Conservation (phyloP, 2,888 invertebrate genomes). For the Nowickia ferox region DNA sequence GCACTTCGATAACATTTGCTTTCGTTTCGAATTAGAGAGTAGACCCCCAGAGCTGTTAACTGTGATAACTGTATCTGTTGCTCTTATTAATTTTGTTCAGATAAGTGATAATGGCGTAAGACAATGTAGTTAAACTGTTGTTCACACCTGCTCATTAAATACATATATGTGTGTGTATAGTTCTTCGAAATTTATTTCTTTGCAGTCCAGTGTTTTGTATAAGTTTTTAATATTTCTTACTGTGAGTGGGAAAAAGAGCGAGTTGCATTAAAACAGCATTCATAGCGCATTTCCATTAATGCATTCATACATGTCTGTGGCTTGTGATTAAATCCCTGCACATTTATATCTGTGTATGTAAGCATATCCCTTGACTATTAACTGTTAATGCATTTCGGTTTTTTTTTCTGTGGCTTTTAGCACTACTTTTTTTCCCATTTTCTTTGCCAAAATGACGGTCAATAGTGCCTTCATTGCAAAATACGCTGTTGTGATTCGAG, state of each 20-base stretch:
- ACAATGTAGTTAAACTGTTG: not conserved
- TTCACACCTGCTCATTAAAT: not conserved
- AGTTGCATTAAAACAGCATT: not conserved
- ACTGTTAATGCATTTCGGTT: slow-evolving; percentile 45
- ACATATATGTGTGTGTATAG: not conserved
- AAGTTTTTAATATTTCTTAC: not conserved
- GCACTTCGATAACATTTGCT: too few species aligned
- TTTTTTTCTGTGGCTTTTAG: not conserved
- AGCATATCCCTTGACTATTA: slow-evolving; percentile 3
- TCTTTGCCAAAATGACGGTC: slow-evolving; percentile 32
- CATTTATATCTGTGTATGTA: not conserved
- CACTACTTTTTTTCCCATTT: not conserved
- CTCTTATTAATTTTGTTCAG: too few species aligned
- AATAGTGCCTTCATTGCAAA: slow-evolving; percentile 45
- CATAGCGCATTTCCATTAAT: not conserved
- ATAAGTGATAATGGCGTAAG: too few species aligned
- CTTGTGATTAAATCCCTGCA: not conserved
- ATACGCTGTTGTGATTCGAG: slow-evolving; percentile 25
- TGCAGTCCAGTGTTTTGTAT: not conserved
- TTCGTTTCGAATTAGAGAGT: too few species aligned
- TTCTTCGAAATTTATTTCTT: not conserved
- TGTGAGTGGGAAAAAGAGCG: not conserved
- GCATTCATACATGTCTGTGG: not conserved
- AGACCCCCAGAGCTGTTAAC: too few species aligned
- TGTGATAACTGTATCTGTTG: too few species aligned